Percentiles rank a stretch among this genome's conserved stretches.
These are phyloP conservation scores for Ridgeia piscesae DNA, from an alignment of 1,140 invertebrate species.

Conservation along the genomic window DNA sequence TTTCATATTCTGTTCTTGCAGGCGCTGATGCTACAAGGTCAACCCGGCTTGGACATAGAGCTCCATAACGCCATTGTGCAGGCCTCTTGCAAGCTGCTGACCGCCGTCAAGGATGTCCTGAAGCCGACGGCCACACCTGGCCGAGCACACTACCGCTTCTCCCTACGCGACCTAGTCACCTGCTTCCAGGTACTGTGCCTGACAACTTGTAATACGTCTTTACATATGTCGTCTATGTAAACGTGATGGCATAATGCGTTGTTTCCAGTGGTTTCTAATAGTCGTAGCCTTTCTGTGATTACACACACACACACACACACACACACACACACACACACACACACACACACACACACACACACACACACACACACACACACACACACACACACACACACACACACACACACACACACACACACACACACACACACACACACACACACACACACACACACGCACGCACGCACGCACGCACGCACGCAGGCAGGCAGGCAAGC, in stretches of 20 bases:
- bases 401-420: too few species aligned
- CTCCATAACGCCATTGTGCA: slow-evolving; percentile 52
- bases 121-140: slow-evolving; percentile 51
- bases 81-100: slow-evolving; percentile 52
- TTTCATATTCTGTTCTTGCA: slow-evolving; percentile 27
- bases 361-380: too few species aligned
- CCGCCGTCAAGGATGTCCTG: slow-evolving; percentile 47
- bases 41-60: slow-evolving; percentile 51
- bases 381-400: too few species aligned
- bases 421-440: neutral
- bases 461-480: slow-evolving; percentile 10
- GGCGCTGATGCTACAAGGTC: slow-evolving; percentile 50
- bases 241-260: too few species aligned
- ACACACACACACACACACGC: slow-evolving; percentile 10
- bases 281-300: too few species aligned
- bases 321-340: neutral
- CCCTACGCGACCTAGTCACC: slow-evolving; percentile 53
- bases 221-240: too few species aligned
- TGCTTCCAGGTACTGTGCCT: slow-evolving; percentile 54
- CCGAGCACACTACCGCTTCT: slow-evolving; percentile 55
- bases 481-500: neutral
- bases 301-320: too few species aligned
- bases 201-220: too few species aligned
- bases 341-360: too few species aligned
- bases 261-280: too few species aligned